Percentiles rank a stretch among this genome's conserved stretches.
phyloP scores from a whole-genome alignment of 2,888 invertebrate genomes.

The Caenorhabditis sp. region DNA sequence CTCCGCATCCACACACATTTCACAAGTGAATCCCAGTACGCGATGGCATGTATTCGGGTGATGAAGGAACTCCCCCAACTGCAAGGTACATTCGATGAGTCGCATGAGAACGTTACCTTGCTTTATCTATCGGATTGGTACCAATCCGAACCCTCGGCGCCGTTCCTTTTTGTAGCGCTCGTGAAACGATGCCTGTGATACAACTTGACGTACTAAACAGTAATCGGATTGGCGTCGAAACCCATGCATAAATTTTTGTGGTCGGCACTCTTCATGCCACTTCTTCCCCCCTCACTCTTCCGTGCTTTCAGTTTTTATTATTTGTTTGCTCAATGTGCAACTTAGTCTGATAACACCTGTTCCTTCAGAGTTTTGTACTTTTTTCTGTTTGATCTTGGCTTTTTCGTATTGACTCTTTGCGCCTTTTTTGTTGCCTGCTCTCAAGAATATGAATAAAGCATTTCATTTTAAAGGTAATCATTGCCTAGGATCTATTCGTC shows the following conservation, averaged over 20 bases:
- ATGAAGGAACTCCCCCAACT: background rate
- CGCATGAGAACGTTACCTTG: too few species aligned
- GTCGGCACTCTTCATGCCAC: background rate
- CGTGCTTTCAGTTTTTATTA: constrained; percentile 27
- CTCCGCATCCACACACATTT: too few species aligned
- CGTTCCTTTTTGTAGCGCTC: constrained; percentile 4
- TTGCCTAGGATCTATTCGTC: constrained; percentile 4
- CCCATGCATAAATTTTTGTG: constrained; percentile 23
- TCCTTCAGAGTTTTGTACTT: constrained; percentile 31
- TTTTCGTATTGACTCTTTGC: constrained; percentile 15
- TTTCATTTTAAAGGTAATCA: constrained; percentile 43
- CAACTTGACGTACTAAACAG: constrained; percentile 49
- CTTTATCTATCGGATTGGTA: too few species aligned
- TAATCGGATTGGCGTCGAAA: constrained; percentile 38
- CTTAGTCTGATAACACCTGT: constrained; percentile 42
- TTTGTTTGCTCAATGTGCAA: constrained; percentile 49
- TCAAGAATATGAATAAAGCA: too few species aligned
- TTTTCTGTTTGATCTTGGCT: constrained; percentile 32
- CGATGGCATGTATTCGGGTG: background rate
- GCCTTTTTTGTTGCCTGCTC: constrained; percentile 7
- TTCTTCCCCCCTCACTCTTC: background rate
- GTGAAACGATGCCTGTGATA: background rate
- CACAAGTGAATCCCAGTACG: too few species aligned
- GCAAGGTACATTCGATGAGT: too few species aligned
- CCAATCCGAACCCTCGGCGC: too few species aligned